A percentile compares a stretch with the other conserved stretches of the same genome.
Conservation (phyloP, 2,797 vertebrate genomes). For the Sebastes steindachneri region DNA sequence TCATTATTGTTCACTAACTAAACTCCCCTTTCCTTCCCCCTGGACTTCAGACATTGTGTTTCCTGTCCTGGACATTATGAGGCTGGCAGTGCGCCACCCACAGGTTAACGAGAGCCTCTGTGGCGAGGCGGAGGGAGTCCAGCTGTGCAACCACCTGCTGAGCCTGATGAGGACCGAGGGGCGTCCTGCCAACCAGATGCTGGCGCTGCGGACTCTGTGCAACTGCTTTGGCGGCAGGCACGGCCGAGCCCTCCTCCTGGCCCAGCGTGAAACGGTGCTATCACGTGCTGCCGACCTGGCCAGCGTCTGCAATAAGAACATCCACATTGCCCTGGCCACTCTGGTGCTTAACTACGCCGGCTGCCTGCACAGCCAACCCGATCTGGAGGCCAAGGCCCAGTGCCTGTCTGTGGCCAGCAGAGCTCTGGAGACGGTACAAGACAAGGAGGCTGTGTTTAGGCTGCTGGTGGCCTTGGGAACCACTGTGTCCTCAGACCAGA, state of each 20-base stretch:
- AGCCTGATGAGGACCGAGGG: constrained; percentile 90
- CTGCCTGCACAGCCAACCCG: constrained; percentile 88
- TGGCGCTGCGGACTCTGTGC: constrained; percentile 95
- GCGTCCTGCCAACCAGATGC: constrained; percentile 94
- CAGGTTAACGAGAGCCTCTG: constrained; percentile 93
- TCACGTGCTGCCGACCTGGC: constrained; percentile 90
- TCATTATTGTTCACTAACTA: not conserved
- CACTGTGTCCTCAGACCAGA: constrained; percentile 89
- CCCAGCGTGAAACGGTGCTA: constrained; percentile 91
- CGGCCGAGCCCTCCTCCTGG: constrained; percentile 91
- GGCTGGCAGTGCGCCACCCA: constrained; percentile 93
- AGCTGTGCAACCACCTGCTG: constrained; percentile 91
- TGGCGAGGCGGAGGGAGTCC: constrained; percentile 89
- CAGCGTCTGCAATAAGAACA: constrained; percentile 91
- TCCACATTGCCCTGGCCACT: constrained; percentile 95
- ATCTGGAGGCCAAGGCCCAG: constrained; percentile 96
- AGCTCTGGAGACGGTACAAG: constrained; percentile 93
- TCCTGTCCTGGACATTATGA: constrained; percentile 95
- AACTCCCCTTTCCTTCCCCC: not conserved
- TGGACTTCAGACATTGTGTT: constrained; percentile 91
- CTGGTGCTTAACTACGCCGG: constrained; percentile 94
- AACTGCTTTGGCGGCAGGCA: constrained; percentile 92
- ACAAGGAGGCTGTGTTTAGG: constrained; percentile 97
- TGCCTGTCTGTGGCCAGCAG: constrained; percentile 94
- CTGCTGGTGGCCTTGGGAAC: constrained; percentile 97